Percentiles rank a stretch among this genome's conserved stretches.
Conservation (phyloP, 2,113 vertebrate species). For the Excalfactoria chinensis region DNA sequence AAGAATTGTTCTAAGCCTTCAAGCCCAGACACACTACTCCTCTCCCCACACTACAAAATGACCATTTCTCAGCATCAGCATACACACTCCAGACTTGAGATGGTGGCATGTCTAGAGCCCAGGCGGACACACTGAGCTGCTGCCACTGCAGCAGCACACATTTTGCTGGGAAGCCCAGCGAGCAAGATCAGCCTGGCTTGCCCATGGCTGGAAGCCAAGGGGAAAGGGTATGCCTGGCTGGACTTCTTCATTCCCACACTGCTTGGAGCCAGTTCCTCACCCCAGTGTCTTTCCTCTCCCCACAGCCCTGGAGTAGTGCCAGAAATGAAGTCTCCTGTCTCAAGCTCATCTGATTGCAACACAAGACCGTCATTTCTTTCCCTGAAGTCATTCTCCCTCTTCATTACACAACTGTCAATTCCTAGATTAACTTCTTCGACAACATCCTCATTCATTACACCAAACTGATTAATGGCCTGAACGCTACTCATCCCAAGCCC, state of each 20-base stretch:
- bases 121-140: not conserved
- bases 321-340: not conserved
- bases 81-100: not conserved
- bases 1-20: not conserved
- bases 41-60: not conserved
- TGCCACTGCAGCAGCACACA: accelerated
- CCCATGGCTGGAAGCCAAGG: not conserved
- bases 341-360: slow-evolving; percentile 15
- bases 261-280: not conserved
- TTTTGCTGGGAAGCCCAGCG: not conserved
- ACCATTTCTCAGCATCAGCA: not conserved
- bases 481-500: not conserved
- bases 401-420: not conserved
- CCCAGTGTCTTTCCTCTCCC: not conserved
- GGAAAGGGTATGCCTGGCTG: not conserved
- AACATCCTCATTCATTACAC: slow-evolving; percentile 36
- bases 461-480: not conserved
- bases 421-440: slow-evolving; percentile 28
- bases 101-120: not conserved
- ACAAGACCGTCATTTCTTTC: not conserved
- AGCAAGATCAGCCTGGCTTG: not conserved
- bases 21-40: not conserved
- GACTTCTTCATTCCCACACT: not conserved
- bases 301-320: not conserved
- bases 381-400: slow-evolving; percentile 6